Base-by-base conservation (phyloP, 2,113 vertebrate genomes). In the Peucedramus taeniatus region DNA sequence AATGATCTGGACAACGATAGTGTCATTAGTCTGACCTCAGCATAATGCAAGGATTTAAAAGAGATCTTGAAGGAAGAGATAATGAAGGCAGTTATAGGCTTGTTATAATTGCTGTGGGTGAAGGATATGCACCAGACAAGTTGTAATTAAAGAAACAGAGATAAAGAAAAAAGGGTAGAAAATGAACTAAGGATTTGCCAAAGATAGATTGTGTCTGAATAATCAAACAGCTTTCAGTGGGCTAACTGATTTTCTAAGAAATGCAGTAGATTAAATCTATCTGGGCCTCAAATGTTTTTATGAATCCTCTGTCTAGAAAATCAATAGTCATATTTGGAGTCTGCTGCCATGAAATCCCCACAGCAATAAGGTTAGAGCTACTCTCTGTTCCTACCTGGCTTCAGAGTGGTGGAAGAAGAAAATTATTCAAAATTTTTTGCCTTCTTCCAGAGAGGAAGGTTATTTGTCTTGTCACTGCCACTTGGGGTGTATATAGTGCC, bases 131-230 rank as follows among this genome's bases (percentile, higher is more conserved):
- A 66, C 64, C 47, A 93, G 90, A 84, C 51, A 82, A 89, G 84
- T 40, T 93, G 82, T 92, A 95, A 94, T 96, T 94, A 95, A 93
- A 95, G 92, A 92, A 94, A 88, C 12, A 50, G 82, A 85, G 85
- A 94, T 94, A 95, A 92, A 86, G 95, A 76, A 93, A 93, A 90
- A 80, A 65, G 53, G 28, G 21, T 42, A 20, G 61, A 80, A 93
- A 90, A 90, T 45, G 37, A 93, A 42, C 49, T 17, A 60, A 86
- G 75, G 79, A 76, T 88, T 88, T 92, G 57, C 53, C 63, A 44
- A 69, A 93, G 82, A 83, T 54, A 92, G 63, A 61, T n/a, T 63
- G 24, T 49, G 45, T 83, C 84, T 85, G 82, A 97, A 85, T 87
- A 95, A 97, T 88, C 75, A 83, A 83, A 57, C 1, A 1, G 26